phyloP scores from a whole-genome alignment of 2,113 vertebrate genomes.

The Eclectus roratus region DNA sequence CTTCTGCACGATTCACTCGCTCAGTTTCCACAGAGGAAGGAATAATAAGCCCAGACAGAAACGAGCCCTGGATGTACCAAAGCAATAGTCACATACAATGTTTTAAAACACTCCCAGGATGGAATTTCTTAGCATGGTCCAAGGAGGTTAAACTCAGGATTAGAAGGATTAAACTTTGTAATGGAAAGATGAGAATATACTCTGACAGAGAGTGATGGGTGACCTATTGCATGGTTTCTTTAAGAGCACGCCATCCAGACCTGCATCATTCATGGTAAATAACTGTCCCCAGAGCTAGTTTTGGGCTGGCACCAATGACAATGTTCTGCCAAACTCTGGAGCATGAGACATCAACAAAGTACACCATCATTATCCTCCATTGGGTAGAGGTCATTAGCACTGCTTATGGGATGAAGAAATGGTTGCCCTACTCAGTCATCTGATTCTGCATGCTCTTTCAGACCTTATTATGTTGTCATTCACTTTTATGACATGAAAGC shows the following conservation, averaged over 20 bases:
- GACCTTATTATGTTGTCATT: fast-evolving
- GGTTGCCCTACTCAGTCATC: fast-evolving
- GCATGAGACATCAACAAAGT: not conserved
- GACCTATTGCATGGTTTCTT: not conserved
- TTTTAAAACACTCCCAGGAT: not conserved
- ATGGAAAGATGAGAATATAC: not conserved
- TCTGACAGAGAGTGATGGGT: not conserved
- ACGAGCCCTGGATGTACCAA: not conserved
- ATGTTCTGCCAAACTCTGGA: not conserved
- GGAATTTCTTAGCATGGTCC: not conserved
- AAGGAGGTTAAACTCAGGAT: not conserved
- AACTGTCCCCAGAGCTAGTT: not conserved
- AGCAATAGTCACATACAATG: not conserved
- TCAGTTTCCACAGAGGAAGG: not conserved
- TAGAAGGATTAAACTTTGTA: not conserved
- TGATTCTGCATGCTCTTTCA: not conserved
- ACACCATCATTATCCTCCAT: not conserved
- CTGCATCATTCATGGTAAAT: not conserved
- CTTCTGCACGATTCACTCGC: not conserved
- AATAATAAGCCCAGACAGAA: not conserved
- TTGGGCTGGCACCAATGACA: not conserved
- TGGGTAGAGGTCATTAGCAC: not conserved
- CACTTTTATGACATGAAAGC: too few relatives aligned
- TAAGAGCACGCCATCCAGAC: not conserved
- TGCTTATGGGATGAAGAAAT: not conserved